These are phyloP conservation scores for Centroberyx gerrardi DNA, from an alignment of 2,797 vertebrate species.

Conservation along the genomic window DNA sequence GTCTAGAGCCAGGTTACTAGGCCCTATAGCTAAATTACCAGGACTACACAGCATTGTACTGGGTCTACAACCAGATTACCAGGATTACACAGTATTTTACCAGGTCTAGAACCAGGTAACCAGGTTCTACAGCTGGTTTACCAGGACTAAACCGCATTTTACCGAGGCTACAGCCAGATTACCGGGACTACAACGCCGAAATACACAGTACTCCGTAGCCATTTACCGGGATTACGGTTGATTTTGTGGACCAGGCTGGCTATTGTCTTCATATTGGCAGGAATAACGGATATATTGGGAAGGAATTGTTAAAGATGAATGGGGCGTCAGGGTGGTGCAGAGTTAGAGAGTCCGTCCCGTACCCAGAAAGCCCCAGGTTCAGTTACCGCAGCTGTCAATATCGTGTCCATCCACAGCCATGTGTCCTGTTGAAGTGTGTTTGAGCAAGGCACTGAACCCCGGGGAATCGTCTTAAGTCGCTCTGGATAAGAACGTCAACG, in stretches of 20 bases:
- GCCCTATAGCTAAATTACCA: background rate
- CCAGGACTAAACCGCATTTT: background rate
- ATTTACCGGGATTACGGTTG: background rate
- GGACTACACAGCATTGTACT: background rate
- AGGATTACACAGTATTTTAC: background rate
- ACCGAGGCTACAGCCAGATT: constrained; percentile 23
- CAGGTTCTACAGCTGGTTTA: background rate
- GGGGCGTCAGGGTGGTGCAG: no score
- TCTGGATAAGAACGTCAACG: background rate
- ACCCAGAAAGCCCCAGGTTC: background rate
- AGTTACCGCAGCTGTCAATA: background rate
- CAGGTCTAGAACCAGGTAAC: constrained; percentile 25
- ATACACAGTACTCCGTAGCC: background rate
- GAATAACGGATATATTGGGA: background rate
- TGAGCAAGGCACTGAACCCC: background rate
- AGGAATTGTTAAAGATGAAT: no score
- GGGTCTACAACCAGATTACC: constrained; percentile 18
- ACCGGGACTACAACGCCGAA: constrained; percentile 12
- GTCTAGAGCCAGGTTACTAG: no score
- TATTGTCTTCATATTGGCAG: background rate
- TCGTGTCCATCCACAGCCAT: no score
- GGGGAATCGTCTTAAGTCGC: background rate
- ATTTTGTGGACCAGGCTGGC: background rate
- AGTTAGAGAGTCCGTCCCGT: background rate
- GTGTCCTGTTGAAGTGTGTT: background rate